phyloP scores from a whole-genome alignment of 1,140 invertebrate genomes.

The Penaeus indicus region DNA sequence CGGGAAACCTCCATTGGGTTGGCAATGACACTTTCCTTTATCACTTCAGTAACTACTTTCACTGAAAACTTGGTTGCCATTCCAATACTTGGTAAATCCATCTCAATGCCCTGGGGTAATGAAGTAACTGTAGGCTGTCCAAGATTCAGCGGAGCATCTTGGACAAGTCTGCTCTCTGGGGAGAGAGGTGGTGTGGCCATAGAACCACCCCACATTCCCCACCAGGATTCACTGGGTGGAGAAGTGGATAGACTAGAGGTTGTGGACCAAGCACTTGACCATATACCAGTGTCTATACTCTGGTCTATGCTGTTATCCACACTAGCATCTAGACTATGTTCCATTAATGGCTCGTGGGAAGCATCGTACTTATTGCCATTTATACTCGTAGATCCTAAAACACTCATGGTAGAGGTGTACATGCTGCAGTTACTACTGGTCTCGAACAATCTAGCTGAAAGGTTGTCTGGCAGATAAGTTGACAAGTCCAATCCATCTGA shows the following conservation, averaged over 20 bases:
- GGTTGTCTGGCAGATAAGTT: too few relatives aligned
- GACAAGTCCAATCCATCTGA: too few relatives aligned
- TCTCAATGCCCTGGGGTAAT: not conserved
- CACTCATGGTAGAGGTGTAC: not conserved
- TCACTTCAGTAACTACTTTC: too few relatives aligned
- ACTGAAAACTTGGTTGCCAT: not conserved
- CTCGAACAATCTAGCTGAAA: too few relatives aligned
- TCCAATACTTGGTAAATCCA: not conserved
- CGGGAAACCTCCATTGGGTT: conserved; percentile 54
- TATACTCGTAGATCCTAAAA: not conserved
- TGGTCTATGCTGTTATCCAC: conserved; percentile 8
- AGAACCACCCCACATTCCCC: conserved; percentile 13
- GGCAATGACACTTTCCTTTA: not conserved
- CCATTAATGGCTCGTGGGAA: too few relatives aligned
- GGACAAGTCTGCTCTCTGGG: not conserved
- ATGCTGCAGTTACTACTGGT: too few relatives aligned
- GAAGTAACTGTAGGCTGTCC: too few relatives aligned
- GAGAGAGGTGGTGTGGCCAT: not conserved
- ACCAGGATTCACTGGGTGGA: conserved; percentile 2
- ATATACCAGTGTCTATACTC: conserved; percentile 1
- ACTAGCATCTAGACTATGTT: not conserved
- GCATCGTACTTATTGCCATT: too few relatives aligned
- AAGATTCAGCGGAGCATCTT: too few relatives aligned
- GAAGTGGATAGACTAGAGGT: conserved; percentile 9
- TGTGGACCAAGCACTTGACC: not conserved